These are phyloP conservation scores for Felis catus DNA, from an alignment of 2,113 vertebrate genomes.

Conservation along the genomic window DNA sequence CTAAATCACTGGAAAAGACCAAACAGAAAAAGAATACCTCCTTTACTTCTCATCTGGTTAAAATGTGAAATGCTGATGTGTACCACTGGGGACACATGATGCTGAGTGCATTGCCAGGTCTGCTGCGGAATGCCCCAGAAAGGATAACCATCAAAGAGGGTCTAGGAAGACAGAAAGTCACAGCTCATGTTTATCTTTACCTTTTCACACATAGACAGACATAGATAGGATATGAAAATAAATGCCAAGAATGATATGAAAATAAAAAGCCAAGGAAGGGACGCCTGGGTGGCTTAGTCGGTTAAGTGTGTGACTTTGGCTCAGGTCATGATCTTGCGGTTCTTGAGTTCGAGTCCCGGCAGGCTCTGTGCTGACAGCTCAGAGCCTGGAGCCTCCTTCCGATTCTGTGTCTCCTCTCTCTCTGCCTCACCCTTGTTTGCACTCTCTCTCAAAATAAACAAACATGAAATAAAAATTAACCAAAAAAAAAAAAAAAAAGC, in stretches of 20 bases:
- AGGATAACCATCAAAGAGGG: background rate
- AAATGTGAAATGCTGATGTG: background rate
- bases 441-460: no score
- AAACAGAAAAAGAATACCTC: background rate
- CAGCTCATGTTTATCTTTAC: background rate
- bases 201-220: background rate
- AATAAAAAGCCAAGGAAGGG: background rate
- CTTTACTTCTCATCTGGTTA: background rate
- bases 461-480: no score
- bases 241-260: background rate
- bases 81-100: background rate
- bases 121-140: background rate
- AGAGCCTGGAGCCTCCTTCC: no score
- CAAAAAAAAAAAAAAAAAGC: background rate
- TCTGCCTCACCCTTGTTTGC: no score
- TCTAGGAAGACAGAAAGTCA: background rate
- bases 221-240: background rate
- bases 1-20: background rate
- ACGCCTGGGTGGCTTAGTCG: no score
- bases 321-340: no score
- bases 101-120: accelerated
- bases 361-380: no score
- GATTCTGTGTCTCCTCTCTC: no score
- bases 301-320: no score
- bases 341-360: no score